phyloP scores from a whole-genome alignment of 2,888 invertebrate genomes.

The Synanthedon vespiformis region DNA sequence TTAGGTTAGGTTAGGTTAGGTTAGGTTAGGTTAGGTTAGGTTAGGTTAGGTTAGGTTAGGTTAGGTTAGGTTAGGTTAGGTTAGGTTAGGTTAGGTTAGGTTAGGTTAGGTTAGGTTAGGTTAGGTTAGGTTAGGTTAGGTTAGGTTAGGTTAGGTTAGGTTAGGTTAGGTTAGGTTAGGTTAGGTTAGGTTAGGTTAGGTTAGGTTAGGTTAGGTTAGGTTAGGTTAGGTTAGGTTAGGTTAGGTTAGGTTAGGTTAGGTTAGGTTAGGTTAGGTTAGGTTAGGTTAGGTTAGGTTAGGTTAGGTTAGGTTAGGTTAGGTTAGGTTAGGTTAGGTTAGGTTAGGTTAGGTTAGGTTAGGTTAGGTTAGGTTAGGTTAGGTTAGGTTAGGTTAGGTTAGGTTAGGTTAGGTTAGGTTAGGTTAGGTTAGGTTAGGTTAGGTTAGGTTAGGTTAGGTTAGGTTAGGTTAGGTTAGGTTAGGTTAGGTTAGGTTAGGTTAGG shows the following conservation, averaged over 20 bases:
- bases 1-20: constrained; percentile 5
- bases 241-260: constrained; percentile 9
- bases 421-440: constrained; percentile 2
- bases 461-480: constrained; percentile 5
- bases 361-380: constrained; percentile 7
- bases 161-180: constrained; percentile 11
- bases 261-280: constrained; percentile 3
- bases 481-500: constrained; percentile 8
- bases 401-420: constrained; percentile 1
- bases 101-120: constrained; percentile 15
- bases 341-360: constrained; percentile 3
- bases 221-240: constrained; percentile 12
- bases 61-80: constrained; percentile 4
- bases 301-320: background rate
- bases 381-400: constrained; percentile 6
- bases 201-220: constrained; percentile 4
- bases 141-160: constrained; percentile 13
- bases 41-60: constrained; percentile 1
- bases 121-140: constrained; percentile 13
- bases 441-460: constrained; percentile 3
- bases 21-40: background rate
- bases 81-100: constrained; percentile 15
- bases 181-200: constrained; percentile 2
- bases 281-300: background rate
- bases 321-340: constrained; percentile 1